phyloP scores from a whole-genome alignment of 2,797 vertebrate genomes.

The Spinus olivaceus region DNA sequence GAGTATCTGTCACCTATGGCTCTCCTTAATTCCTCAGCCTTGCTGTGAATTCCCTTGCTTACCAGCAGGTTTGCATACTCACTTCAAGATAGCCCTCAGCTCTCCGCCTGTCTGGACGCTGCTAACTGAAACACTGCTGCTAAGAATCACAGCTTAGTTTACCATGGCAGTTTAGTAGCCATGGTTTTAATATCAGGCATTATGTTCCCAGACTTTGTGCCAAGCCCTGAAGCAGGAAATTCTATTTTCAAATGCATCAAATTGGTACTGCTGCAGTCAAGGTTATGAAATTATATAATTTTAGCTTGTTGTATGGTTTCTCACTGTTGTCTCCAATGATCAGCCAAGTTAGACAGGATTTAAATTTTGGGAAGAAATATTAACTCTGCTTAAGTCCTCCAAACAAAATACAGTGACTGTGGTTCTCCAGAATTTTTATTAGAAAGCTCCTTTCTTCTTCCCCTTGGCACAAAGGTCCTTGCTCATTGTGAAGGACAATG shows the following conservation, averaged over 20 bases:
- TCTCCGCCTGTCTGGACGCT: not conserved
- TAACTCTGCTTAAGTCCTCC: not conserved
- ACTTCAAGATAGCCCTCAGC: not conserved
- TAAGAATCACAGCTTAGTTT: not conserved
- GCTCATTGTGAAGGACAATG: not conserved
- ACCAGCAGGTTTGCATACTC: not conserved
- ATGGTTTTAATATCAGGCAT: not conserved
- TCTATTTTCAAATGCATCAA: conserved; percentile 14
- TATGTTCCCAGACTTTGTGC: not conserved
- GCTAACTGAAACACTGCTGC: not conserved
- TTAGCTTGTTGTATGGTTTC: not conserved
- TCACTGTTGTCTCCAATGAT: not conserved
- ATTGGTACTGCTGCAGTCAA: not conserved
- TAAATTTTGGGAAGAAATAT: not conserved
- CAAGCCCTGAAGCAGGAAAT: not conserved
- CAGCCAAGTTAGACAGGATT: not conserved
- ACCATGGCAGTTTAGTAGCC: not conserved
- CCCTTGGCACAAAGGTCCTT: not conserved
- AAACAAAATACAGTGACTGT: not conserved
- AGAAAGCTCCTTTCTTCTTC: not conserved
- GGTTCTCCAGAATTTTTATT: not conserved
- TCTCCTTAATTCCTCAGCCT: not conserved
- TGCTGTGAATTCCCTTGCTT: not conserved
- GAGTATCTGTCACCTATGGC: not conserved
- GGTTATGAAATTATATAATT: not conserved